Percentiles rank a stretch among this genome's conserved stretches.
Evolutionary conservation across 1,140 invertebrate genomes (phyloP).

Genomic region (Batillaria attramentaria): DNA sequence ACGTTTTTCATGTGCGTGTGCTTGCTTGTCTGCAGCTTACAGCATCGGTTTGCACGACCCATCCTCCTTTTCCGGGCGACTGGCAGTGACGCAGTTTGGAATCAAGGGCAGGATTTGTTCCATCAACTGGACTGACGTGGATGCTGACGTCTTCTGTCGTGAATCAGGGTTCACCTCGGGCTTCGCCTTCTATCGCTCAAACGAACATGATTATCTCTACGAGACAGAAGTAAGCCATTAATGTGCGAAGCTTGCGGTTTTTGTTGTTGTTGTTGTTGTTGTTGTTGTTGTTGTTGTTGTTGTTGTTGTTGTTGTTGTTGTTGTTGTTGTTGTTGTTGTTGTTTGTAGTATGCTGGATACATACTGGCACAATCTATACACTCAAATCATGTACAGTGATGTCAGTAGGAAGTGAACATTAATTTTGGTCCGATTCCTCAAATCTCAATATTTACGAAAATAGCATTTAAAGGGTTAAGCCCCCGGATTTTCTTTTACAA

Average conservation of each 20-base stretch:
- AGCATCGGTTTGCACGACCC: constrained; percentile 33
- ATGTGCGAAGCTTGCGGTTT: too few species aligned
- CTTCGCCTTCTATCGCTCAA: constrained; percentile 56
- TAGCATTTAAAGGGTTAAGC: too few species aligned
- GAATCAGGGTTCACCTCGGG: constrained; percentile 46
- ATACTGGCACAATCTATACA: too few species aligned
- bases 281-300: too few species aligned
- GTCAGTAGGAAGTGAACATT: too few species aligned
- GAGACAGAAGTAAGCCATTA: constrained; percentile 24
- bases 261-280: too few species aligned
- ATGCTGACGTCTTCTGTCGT: constrained; percentile 60
- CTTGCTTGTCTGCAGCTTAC: constrained; percentile 38
- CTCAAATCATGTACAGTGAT: too few species aligned
- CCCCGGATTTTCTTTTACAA: too few species aligned
- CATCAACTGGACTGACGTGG: constrained; percentile 58
- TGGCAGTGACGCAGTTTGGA: constrained; percentile 56
- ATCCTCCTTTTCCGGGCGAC: constrained; percentile 40
- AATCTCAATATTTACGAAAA: too few species aligned
- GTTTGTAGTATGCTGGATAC: neutral
- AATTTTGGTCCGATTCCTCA: too few species aligned
- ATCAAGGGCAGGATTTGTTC: constrained; percentile 59
- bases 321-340: neutral
- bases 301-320: neutral
- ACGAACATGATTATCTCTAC: constrained; percentile 39
- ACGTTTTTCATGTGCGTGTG: neutral